These are phyloP conservation scores for Graphium colonna DNA, from an alignment of 2,888 invertebrate species.

Conservation along the genomic window DNA sequence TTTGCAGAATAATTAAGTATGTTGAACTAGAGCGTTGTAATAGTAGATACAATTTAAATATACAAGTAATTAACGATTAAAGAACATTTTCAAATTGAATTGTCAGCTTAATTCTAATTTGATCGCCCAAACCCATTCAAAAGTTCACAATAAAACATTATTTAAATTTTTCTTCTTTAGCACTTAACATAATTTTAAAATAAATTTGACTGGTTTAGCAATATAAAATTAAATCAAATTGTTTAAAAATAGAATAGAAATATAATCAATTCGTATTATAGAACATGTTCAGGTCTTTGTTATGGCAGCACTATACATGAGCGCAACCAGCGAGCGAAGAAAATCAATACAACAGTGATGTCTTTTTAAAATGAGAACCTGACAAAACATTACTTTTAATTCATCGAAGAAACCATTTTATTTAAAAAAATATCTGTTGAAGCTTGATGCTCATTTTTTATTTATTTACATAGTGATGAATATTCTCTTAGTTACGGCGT, in stretches of 20 bases:
- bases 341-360: conserved; percentile 76
- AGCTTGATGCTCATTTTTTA: conserved; percentile 79
- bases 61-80: too few relatives aligned
- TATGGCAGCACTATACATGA: conserved; percentile 28
- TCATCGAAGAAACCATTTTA: conserved; percentile 71
- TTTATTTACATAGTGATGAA: conserved; percentile 79
- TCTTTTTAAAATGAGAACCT: conserved; percentile 79
- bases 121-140: too few relatives aligned
- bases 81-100: too few relatives aligned
- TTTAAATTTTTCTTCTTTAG: neutral
- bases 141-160: too few relatives aligned
- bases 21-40: too few relatives aligned
- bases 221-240: too few relatives aligned
- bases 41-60: too few relatives aligned
- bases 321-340: conserved; percentile 60
- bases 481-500: conserved; percentile 78
- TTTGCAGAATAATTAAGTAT: too few relatives aligned
- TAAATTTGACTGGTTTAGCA: conserved; percentile 10
- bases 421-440: conserved; percentile 71
- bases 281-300: conserved; percentile 3
- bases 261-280: too few relatives aligned
- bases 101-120: too few relatives aligned
- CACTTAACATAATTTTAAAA: neutral
- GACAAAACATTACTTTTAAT: conserved; percentile 72
- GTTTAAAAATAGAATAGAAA: too few relatives aligned